Evolutionary conservation across 2,113 vertebrate species (phyloP), one percentile per base, ranked within the genome.

Genomic region (Narcine bancroftii): DNA sequence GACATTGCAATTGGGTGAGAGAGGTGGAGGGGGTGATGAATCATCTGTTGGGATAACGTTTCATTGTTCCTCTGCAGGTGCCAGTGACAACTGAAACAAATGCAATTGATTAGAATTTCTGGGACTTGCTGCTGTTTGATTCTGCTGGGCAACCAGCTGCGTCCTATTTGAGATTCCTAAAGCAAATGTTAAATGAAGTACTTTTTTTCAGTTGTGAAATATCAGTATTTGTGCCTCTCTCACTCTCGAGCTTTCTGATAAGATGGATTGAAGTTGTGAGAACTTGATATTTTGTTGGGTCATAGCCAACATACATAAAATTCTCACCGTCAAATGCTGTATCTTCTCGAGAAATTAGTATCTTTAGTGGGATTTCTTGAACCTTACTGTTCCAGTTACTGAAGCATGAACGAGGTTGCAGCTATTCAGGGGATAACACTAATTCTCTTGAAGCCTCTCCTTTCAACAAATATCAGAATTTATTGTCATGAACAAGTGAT

Each of bases 311-410:
- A 2, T 36, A 45, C 11, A 45, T 66, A 36, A 63, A 36, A 63
- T 87, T 87, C 56, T 53, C 83, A 87, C 83, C 53, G 36, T 87
- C 33, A 66, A 66, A 89, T 66, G n/a, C n/a, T n/a, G n/a, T n/a
- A 42, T 42, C 17, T 39, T 65, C 36, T 13, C 17, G 53, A 65
- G 36, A n/a, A 60, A 89, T 89, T 89, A 89, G 13, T 36, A 42
- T 42, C 19, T 29, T 66, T 60, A 63, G 42, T 42, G n/a, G 19
- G n/a, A 65, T 9, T 65, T 11, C 36, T 65, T 65, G 56, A 60
- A 19, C 65, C 21, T 65, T 89, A 42, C 15, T 63, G 19, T 89
- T 87, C 56, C 39, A 42, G 6, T 24, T 33, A 65, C 42, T 89
- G 39, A 39, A 45, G 39, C n/a, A 13, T 45, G n/a, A 39, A 89